phyloP scores from a whole-genome alignment of 1,140 invertebrate species.

The Camponotus vicinus region DNA sequence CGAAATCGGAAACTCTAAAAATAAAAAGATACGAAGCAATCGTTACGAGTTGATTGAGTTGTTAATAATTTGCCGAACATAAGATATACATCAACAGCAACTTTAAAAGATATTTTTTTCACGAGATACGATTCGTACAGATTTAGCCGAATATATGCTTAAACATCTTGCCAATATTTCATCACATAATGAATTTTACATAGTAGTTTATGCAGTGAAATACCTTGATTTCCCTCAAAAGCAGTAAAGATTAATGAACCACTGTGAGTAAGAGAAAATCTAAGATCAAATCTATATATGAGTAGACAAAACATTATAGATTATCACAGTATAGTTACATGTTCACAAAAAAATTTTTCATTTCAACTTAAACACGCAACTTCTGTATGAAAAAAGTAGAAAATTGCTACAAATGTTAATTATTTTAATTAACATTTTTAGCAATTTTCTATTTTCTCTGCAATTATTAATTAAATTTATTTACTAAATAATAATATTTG shows the following conservation, averaged over 20 bases:
- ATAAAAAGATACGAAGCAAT: background rate
- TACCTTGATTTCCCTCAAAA: background rate
- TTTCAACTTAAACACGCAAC: background rate
- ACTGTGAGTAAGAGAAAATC: background rate
- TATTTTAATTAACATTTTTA: background rate
- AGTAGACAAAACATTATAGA: background rate
- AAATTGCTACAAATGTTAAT: background rate
- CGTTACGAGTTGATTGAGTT: background rate
- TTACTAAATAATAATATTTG: constrained; percentile 4
- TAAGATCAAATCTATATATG: background rate
- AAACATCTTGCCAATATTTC: background rate
- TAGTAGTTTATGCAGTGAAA: background rate
- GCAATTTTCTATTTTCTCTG: too few species aligned
- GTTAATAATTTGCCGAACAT: background rate
- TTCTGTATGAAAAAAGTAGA: too few species aligned
- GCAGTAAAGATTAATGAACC: constrained; percentile 15
- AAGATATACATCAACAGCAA: background rate
- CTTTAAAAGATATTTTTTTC: background rate
- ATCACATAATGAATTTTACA: background rate
- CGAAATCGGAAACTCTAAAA: background rate
- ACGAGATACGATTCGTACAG: background rate
- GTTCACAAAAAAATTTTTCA: background rate
- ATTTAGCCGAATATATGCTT: background rate
- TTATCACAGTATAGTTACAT: background rate
- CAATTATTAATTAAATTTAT: background rate